phyloP scores from a whole-genome alignment of 2,113 vertebrate species.

The Glaucidium brasilianum region DNA sequence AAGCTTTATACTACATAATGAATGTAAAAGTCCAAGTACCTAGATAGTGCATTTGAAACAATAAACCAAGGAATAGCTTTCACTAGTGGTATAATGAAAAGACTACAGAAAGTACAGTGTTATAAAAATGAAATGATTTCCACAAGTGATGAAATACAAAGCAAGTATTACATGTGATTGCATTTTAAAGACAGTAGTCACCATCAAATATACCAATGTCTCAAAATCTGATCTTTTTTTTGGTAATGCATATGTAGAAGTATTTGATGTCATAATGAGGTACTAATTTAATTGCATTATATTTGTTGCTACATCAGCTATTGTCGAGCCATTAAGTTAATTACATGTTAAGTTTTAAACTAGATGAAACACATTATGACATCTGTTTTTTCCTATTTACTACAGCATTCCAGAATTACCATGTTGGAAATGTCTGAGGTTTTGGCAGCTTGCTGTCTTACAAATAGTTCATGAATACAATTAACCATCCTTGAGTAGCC shows the following conservation, averaged over 20 bases:
- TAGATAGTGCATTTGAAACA: not conserved
- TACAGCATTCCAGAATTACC: slow-evolving; percentile 39
- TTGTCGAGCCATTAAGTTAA: slow-evolving; percentile 58
- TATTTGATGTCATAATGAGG: slow-evolving; percentile 27
- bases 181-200: slow-evolving; percentile 21
- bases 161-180: not conserved
- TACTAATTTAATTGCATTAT: slow-evolving; percentile 41
- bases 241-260: not conserved
- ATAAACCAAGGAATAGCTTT: not conserved
- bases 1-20: not conserved
- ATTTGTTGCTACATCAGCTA: slow-evolving; percentile 59
- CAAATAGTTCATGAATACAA: slow-evolving; percentile 61
- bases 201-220: not conserved
- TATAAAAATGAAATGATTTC: not conserved
- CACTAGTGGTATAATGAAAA: not conserved
- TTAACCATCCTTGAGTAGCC: slow-evolving; percentile 54
- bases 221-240: not conserved
- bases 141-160: not conserved
- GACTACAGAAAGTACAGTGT: not conserved
- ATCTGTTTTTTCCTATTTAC: slow-evolving; percentile 54
- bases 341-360: slow-evolving; percentile 51
- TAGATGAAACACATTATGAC: slow-evolving; percentile 53
- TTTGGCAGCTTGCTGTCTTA: slow-evolving; percentile 55
- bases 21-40: not conserved
- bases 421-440: slow-evolving; percentile 54